Percentiles rank a stretch among this genome's conserved stretches.
Conservation (phyloP, 2,888 invertebrate species). For the Synanthedon formicaeformis region DNA sequence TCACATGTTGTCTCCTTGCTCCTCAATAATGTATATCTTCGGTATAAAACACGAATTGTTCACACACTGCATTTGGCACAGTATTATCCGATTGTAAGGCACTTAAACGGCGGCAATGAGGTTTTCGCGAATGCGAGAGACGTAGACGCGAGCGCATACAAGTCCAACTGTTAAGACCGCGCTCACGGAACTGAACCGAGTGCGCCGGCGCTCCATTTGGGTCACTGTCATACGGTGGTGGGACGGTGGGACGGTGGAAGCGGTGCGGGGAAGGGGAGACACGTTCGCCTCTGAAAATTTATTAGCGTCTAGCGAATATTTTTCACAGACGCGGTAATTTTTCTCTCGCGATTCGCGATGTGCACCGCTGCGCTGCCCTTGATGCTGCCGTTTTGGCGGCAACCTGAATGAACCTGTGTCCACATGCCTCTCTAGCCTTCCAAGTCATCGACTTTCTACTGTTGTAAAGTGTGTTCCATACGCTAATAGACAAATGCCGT, state of each 20-base stretch:
- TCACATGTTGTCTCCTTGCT: too few relatives aligned
- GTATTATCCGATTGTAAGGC: slow-evolving; percentile 54
- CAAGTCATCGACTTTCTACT: too few relatives aligned
- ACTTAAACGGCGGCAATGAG: slow-evolving; percentile 40
- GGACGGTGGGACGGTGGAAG: slow-evolving; percentile 41
- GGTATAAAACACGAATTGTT: slow-evolving; percentile 12
- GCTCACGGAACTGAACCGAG: slow-evolving; percentile 54
- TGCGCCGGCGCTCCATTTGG: slow-evolving; percentile 67
- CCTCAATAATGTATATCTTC: background rate
- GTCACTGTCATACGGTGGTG: slow-evolving; percentile 66
- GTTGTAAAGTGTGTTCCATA: too few relatives aligned
- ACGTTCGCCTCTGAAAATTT: slow-evolving; percentile 54
- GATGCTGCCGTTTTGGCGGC: too few relatives aligned
- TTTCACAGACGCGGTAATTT: slow-evolving; percentile 59
- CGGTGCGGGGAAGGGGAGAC: slow-evolving; percentile 38
- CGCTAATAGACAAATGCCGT: too few relatives aligned
- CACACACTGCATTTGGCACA: slow-evolving; percentile 57
- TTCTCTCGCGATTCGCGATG: slow-evolving; percentile 28
- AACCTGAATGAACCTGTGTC: too few relatives aligned
- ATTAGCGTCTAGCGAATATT: slow-evolving; percentile 60
- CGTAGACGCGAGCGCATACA: slow-evolving; percentile 15
- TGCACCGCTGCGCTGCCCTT: slow-evolving; percentile 41
- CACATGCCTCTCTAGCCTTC: too few relatives aligned
- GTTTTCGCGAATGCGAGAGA: slow-evolving; percentile 21
- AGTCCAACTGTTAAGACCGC: slow-evolving; percentile 19